Conservation (phyloP, 2,888 invertebrate genomes). For the Chorisops tibialis region DNA sequence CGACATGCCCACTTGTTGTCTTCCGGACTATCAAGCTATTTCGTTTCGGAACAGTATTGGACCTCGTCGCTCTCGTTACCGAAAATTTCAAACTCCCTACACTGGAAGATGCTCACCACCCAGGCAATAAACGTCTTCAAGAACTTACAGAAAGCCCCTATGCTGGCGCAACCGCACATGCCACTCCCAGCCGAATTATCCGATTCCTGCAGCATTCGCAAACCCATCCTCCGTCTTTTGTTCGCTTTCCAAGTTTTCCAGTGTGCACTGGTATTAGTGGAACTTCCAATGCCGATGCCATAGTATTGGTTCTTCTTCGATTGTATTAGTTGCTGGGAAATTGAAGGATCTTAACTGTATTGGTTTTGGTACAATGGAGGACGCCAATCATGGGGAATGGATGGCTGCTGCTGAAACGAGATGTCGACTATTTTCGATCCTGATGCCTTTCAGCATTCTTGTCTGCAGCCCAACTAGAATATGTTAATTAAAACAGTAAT, state of each 20-base stretch:
- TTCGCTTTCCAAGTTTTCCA: constrained; percentile 26
- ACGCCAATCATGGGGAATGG: constrained; percentile 43
- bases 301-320: constrained; percentile 25
- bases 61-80: not conserved
- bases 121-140: not conserved
- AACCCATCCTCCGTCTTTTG: constrained; percentile 28
- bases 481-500: constrained; percentile 36
- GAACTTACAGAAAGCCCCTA: not conserved
- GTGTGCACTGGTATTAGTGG: constrained; percentile 9
- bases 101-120: constrained; percentile 7
- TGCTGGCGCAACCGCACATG: not conserved
- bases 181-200: constrained; percentile 1
- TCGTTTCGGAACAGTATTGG: not conserved
- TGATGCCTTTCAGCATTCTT: not conserved
- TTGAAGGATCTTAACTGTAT: not conserved
- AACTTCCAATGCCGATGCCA: constrained; percentile 39
- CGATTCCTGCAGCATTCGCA: not conserved
- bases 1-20: constrained; percentile 16
- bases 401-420: constrained; percentile 1
- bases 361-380: constrained; percentile 45
- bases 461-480: constrained; percentile 31
- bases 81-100: no score
- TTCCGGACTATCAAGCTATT: not conserved
- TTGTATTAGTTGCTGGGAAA: not conserved
- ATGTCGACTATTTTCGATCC: constrained; percentile 13